A percentile compares a stretch with the other conserved stretches of the same genome.
phyloP scores from a whole-genome alignment of 2,113 vertebrate genomes.

The Pycnonotus jocosus region DNA sequence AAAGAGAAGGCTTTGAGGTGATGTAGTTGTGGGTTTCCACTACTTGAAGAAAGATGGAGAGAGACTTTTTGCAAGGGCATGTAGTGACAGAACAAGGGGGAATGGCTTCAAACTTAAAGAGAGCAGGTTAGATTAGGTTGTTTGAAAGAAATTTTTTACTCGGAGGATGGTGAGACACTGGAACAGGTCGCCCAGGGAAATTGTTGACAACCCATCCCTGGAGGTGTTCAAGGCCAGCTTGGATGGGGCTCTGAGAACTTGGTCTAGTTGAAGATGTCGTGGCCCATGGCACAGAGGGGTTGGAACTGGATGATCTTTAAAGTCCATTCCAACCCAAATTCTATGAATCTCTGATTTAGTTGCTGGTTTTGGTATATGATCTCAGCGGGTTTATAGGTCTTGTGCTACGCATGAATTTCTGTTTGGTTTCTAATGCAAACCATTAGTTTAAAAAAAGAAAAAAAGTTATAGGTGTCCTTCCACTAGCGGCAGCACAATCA shows the following conservation, averaged over 20 bases:
- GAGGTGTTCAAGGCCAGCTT: not conserved
- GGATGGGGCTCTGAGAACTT: not conserved
- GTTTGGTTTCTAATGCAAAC: not conserved
- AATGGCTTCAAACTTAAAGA: not conserved
- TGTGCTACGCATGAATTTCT: not conserved
- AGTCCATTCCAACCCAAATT: not conserved
- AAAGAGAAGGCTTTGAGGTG: not conserved
- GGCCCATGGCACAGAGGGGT: too few relatives aligned
- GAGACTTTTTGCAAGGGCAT: not conserved
- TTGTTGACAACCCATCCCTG: not conserved
- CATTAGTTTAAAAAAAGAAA: not conserved
- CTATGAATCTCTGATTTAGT: not conserved
- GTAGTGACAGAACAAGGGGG: not conserved
- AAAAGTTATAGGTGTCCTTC: rapidly evolving
- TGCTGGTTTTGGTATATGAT: not conserved
- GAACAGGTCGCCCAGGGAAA: not conserved
- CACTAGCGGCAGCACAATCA: not conserved
- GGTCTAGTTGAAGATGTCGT: not conserved
- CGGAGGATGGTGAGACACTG: not conserved
- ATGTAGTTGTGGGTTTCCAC: not conserved
- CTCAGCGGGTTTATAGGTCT: not conserved
- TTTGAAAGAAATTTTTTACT: not conserved
- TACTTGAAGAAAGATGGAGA: not conserved
- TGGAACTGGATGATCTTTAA: not conserved
- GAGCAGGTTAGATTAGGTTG: not conserved